Percentiles rank a stretch among this genome's conserved stretches.
These are phyloP conservation scores for Girardinus metallicus DNA, from an alignment of 2,797 vertebrate species.

Conservation along the genomic window DNA sequence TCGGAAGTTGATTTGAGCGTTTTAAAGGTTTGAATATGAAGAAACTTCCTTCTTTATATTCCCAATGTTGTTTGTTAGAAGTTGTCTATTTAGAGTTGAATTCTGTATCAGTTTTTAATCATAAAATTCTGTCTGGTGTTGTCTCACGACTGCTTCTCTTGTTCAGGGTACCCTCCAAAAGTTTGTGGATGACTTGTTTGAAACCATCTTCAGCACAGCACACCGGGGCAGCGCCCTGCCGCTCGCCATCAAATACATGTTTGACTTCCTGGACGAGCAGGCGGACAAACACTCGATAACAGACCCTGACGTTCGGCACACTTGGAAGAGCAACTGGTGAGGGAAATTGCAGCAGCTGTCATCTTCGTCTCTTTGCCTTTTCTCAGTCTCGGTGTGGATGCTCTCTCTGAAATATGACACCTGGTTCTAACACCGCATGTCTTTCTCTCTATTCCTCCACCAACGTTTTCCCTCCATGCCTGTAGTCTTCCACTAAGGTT, in stretches of 20 bases:
- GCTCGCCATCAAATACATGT: constrained; percentile 99
- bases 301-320: constrained; percentile 94
- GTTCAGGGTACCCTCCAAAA: constrained; percentile 95
- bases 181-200: constrained; percentile 97
- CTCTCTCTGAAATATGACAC: constrained; percentile 22
- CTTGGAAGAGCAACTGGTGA: constrained; percentile 99
- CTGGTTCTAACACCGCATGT: constrained; percentile 24
- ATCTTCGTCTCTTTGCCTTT: background rate
- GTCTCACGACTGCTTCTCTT: background rate
- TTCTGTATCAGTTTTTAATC: background rate
- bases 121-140: background rate
- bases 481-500: constrained; percentile 94
- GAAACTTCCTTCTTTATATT: no score
- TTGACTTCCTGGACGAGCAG: constrained; percentile 98
- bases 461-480: constrained; percentile 11
- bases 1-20: background rate
- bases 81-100: background rate
- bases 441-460: background rate
- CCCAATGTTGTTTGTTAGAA: background rate
- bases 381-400: background rate
- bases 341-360: constrained; percentile 34
- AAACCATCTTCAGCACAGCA: constrained; percentile 98
- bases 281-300: constrained; percentile 97
- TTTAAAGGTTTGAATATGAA: background rate
- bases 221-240: constrained; percentile 95